Percentiles rank a stretch among this genome's conserved stretches.
Evolutionary conservation across 1,140 invertebrate species (phyloP).

Genomic region (Homarus americanus): DNA sequence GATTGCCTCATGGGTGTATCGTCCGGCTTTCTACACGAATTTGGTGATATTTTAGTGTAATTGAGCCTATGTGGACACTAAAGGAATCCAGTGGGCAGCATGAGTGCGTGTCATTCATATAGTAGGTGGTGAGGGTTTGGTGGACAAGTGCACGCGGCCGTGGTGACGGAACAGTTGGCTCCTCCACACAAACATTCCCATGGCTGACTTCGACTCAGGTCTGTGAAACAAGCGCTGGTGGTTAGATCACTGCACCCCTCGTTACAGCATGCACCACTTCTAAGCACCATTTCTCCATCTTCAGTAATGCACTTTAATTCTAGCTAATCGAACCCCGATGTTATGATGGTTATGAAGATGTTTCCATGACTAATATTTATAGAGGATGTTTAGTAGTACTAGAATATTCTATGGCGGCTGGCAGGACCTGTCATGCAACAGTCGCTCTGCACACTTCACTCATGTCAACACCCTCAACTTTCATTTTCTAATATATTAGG

Average conservation of each 20-base stretch:
- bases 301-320: neutral
- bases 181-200: conserved; percentile 8
- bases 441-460: neutral
- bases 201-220: conserved; percentile 16
- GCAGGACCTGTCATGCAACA: neutral
- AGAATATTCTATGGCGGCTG: neutral
- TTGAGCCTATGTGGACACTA: neutral
- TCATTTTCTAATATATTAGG: too few relatives aligned
- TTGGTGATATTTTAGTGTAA: neutral
- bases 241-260: neutral
- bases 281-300: neutral
- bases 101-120: neutral
- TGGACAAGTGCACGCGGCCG: neutral
- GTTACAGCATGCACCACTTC: neutral
- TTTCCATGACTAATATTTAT: too few relatives aligned
- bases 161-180: neutral
- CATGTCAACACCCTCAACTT: neutral
- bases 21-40: neutral
- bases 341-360: too few relatives aligned
- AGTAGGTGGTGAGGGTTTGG: neutral
- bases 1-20: conserved; percentile 13
- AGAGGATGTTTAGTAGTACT: neutral
- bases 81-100: neutral
- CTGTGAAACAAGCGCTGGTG: neutral
- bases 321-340: too few relatives aligned